Evolutionary conservation across 2,888 invertebrate species (phyloP).

Genomic region (Petrophora chlorosata): DNA sequence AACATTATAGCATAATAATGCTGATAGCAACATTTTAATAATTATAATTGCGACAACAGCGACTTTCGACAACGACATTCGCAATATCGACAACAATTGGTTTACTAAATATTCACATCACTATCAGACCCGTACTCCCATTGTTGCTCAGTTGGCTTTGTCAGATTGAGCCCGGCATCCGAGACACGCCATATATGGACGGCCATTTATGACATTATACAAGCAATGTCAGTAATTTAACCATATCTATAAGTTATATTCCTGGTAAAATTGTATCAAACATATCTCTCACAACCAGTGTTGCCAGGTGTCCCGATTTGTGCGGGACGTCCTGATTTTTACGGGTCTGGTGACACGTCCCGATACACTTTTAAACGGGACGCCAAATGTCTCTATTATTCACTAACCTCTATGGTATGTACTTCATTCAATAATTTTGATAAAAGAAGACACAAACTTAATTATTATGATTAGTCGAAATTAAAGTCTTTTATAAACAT

Average conservation of each 20-base stretch:
- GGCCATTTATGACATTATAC: conserved; percentile 39
- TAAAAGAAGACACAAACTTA: no score
- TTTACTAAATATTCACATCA: conserved; percentile 46
- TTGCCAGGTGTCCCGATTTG: no score
- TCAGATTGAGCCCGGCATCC: conserved; percentile 47
- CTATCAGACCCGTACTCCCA: conserved; percentile 52
- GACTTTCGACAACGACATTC: background rate
- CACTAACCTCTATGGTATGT: no score
- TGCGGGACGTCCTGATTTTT: no score
- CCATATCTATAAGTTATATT: background rate
- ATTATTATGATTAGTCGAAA: no score
- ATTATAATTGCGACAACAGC: background rate
- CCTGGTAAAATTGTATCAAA: background rate
- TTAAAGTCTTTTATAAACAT: no score
- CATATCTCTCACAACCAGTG: background rate
- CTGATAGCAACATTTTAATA: no score
- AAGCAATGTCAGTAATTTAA: conserved; percentile 33
- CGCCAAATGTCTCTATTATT: no score
- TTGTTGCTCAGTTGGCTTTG: conserved; percentile 66
- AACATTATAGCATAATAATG: no score
- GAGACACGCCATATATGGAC: conserved; percentile 36
- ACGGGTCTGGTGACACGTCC: no score
- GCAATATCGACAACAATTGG: conserved; percentile 35
- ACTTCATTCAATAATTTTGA: no score
- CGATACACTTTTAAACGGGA: no score